Base-by-base conservation (phyloP, 30 jellyfish, hydroid and myxozoan species). In the Aurelia sp. region DNA sequence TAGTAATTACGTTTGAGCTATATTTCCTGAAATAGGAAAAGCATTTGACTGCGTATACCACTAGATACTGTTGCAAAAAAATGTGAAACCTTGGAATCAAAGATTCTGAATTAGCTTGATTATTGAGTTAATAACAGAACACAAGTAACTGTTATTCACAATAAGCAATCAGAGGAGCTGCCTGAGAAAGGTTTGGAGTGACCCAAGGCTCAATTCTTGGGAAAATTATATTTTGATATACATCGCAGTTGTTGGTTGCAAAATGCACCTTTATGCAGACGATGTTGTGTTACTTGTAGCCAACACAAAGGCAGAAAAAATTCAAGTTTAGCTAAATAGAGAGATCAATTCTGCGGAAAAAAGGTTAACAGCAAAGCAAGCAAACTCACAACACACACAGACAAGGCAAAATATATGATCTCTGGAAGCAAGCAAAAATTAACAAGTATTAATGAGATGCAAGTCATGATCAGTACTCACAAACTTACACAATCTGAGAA, bases 181-280 rank as follows among this genome's bases (percentile, higher is more conserved):
- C 33, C 1, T 27, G 33, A 27, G 33, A 27, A 27, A 27, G 33
- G 33, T 71, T 66, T 73, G 91, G 78, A 40, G 74, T 72, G 44
- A 79, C 85, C 62, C 74, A 80, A 53, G 92, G 86, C 55, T 82
- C 92, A 31, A 80, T 82, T 79, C 58, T 68, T 5, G 92, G 86
- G n/a, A 86, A 78, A 51, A 69, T 82, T 51, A 57, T 64, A 58
- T 80, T 80, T 67, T 67, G 83, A 80, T 65, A 65, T 58, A 67
- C 76, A 58, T 80, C 59, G 1, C 41, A 44, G 82, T 51, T 40
- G 75, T 67, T 8, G 44, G 82, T 64, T 80, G 91, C 64, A 80
- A 66, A 66, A 80, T 50, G 76, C 91, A 80, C 44, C 82, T 80
- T 66, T 67, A 52, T 66, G 91, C 83, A 80, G 82, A 80, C 55